A percentile compares a stretch with the other conserved stretches of the same genome.
phyloP scores from a whole-genome alignment of 2,888 invertebrate species.

The Meiosimyza platycephala region DNA sequence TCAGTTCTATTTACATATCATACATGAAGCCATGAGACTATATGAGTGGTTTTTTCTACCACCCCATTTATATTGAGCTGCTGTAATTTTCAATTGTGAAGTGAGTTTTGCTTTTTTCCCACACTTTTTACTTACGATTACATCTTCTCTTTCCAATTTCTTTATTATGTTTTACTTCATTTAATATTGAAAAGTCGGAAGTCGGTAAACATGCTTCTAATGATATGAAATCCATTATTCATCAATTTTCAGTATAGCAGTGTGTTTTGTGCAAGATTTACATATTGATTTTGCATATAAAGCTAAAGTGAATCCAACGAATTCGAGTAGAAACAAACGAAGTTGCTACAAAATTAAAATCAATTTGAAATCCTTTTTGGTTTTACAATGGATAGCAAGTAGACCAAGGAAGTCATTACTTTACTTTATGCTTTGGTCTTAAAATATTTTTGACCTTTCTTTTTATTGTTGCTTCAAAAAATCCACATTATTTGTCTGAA shows the following conservation, averaged over 20 bases:
- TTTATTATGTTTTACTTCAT: too few species aligned
- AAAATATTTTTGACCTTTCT: too few species aligned
- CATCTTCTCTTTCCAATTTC: too few species aligned
- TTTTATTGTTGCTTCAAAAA: too few species aligned
- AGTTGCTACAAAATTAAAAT: background rate
- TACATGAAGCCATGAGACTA: background rate
- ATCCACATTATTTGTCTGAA: too few species aligned
- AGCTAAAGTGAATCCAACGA: constrained; percentile 1
- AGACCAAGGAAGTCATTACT: background rate
- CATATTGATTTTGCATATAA: constrained; percentile 32
- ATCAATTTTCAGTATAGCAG: constrained; percentile 49
- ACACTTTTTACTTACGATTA: too few species aligned
- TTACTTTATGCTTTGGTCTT: too few species aligned
- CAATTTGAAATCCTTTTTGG: too few species aligned
- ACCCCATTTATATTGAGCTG: too few species aligned
- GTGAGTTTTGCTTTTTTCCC: too few species aligned
- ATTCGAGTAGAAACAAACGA: background rate
- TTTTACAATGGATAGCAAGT: background rate
- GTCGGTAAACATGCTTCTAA: constrained; percentile 51
- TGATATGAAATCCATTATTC: constrained; percentile 56
- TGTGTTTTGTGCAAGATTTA: constrained; percentile 15
- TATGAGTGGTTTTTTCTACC: too few species aligned
- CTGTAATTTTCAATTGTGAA: too few species aligned
- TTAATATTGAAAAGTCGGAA: background rate
- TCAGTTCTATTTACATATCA: constrained; percentile 25